A percentile compares a stretch with the other conserved stretches of the same genome.
Conservation (phyloP, 1,140 invertebrate species). For the Trachelipus rathkii region DNA sequence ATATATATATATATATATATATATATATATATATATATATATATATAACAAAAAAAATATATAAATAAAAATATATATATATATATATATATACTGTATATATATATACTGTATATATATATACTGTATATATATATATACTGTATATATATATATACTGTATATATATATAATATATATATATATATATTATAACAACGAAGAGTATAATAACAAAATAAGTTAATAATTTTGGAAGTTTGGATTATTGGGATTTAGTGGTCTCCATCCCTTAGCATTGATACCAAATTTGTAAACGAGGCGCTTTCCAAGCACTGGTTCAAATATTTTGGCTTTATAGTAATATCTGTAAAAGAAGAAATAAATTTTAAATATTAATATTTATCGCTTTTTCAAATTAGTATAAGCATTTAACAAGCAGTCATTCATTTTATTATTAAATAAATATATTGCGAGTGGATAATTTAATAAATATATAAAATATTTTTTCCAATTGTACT, state of each 20-base stretch:
- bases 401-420: too few relatives aligned
- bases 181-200: background rate
- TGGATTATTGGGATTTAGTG: conserved; percentile 59
- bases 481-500: background rate
- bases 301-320: conserved; percentile 71
- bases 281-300: conserved; percentile 82
- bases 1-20: background rate
- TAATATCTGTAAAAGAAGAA: conserved; percentile 63
- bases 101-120: background rate
- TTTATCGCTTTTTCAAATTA: too few relatives aligned
- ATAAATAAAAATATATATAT: background rate
- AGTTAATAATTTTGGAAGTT: conserved; percentile 6
- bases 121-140: background rate
- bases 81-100: background rate
- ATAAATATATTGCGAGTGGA: background rate
- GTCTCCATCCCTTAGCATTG: conserved; percentile 69
- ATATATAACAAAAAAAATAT: too few relatives aligned
- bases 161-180: conserved; percentile 1
- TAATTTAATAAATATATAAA: background rate
- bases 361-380: background rate
- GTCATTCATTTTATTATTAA: too few relatives aligned
- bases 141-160: background rate
- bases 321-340: conserved; percentile 74
- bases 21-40: background rate
- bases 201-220: background rate